Evolutionary conservation across 1,140 invertebrate species (phyloP).

Genomic region (Nymphalis io): DNA sequence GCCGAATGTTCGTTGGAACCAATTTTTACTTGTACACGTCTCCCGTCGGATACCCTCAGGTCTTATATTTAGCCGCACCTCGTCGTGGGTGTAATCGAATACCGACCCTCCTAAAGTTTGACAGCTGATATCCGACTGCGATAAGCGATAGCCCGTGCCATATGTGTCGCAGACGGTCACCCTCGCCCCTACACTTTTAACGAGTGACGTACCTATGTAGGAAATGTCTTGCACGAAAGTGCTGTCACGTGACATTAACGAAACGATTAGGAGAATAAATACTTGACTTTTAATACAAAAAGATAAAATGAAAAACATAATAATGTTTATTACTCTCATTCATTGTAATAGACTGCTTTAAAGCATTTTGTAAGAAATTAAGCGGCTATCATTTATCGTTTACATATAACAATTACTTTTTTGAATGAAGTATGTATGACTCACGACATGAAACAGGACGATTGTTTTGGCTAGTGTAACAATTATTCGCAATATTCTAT

Average conservation of each 20-base stretch:
- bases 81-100: slow-evolving; percentile 53
- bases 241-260: neutral
- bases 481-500: slow-evolving; percentile 1
- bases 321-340: neutral
- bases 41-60: slow-evolving; percentile 33
- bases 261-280: neutral
- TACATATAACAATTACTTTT: neutral
- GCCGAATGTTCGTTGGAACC: too few species aligned
- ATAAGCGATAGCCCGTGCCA: slow-evolving; percentile 64
- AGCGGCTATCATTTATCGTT: neutral
- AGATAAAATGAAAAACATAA: neutral
- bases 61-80: slow-evolving; percentile 51
- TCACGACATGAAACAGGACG: neutral
- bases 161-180: slow-evolving; percentile 50
- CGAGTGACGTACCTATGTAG: neutral
- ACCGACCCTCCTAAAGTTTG: slow-evolving; percentile 51
- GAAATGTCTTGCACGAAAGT: neutral
- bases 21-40: slow-evolving; percentile 37
- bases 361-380: too few species aligned
- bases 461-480: slow-evolving; percentile 2
- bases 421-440: neutral
- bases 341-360: too few species aligned
- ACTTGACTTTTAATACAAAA: too few species aligned
- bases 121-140: slow-evolving; percentile 70
- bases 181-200: slow-evolving; percentile 13